Base-by-base conservation (phyloP, 2,888 invertebrate species). In the Corythucha ciliata region DNA sequence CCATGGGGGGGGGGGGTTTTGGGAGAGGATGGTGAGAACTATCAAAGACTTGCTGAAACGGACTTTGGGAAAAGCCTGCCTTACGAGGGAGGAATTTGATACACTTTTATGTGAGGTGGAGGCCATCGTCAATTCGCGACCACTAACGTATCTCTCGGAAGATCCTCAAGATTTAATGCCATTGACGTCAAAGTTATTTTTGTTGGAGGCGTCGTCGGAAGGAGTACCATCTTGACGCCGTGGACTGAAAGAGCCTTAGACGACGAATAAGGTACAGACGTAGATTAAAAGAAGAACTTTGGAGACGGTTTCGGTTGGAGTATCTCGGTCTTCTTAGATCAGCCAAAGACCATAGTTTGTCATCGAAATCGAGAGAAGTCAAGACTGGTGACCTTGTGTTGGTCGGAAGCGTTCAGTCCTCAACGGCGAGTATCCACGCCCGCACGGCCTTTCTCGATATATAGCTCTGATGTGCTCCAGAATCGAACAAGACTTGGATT, bases 151-250 rank as follows among this genome's bases (percentile, higher is more conserved):
- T 20, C n/a, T 20, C 2, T 46, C 52, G 18, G 46, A 47, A 10
- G 22, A 39, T 21, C 18, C 29, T 20, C 7, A 60, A 2, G 61
- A 63, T 37, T 39, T 60, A 14, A 52, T 21, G 26, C 54, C 60
- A 1, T 58, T 57, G n/a, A 59, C 60, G 16, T 63, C 64, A 22
- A 51, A 56, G 4, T 62, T 63, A 61, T 63, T 64, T 46, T n/a
- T 56, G 2, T 48, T 42, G 21, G 54, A 50, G 8, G 22, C 36
- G 12, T 27, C 26, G 12, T 29, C 32, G 25, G 26, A 27, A 14
- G 54, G 48, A 22, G 41, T 46, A n/a, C 34, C 48, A 54, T 20
- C 33, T 41, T 37, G 45, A 54, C 25, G 20, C 36, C 8, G 18
- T 54, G 10, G 48, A 44, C 22, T 27, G 16, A 22, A 21, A 14